Base-by-base conservation (phyloP, 2,888 invertebrate genomes). In the Mythimna impura region DNA sequence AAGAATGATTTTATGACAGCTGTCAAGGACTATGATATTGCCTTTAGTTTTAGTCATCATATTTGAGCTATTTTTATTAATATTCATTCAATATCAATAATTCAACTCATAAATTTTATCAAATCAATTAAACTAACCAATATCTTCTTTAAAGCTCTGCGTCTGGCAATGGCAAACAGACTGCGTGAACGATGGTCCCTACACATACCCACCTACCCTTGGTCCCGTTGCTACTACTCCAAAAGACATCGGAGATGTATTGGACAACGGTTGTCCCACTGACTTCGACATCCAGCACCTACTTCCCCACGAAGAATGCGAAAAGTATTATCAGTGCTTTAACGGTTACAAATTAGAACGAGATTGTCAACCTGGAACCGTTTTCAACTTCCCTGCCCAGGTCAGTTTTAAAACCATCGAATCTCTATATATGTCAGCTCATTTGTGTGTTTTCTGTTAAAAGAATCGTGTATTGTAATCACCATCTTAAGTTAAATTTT, bases 301-400 rank as follows among this genome's bases (percentile, higher is more conserved):
- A 0, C 62, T 94, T 2, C 92, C 93, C 0, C 91, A 93, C 12
- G 91, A 90, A 25, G 80, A 91, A 6, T 94, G 94, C 78, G 66
- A 76, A 12, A 88, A 84, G 58, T 94, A 89, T 86, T 94, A 93
- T 81, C 84, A 91, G 63, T 94, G 94, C 64, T 85, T 87, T 0
- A 75, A 81, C 17, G 94, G 93, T 8, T 74, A 89, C 1, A 83
- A 83, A 30, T 83, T 90, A 0, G 87, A 87, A 60, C 82, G 82
- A 8, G 47, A 72, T 0, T 94, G 94, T 60, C 82, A 86, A 0
- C 63, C 83, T 0, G 92, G 90, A 0, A 81, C 87, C 0, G 86
- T 90, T 64, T 94, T 94, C 86, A 92, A 93, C 67, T 87, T 88
- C 10, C 63, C 52, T 0, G 40, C 89, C 2, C 91, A 92, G 91